Evolutionary conservation across 1,140 invertebrate species (phyloP).

Genomic region (Onthophagus taurus): DNA sequence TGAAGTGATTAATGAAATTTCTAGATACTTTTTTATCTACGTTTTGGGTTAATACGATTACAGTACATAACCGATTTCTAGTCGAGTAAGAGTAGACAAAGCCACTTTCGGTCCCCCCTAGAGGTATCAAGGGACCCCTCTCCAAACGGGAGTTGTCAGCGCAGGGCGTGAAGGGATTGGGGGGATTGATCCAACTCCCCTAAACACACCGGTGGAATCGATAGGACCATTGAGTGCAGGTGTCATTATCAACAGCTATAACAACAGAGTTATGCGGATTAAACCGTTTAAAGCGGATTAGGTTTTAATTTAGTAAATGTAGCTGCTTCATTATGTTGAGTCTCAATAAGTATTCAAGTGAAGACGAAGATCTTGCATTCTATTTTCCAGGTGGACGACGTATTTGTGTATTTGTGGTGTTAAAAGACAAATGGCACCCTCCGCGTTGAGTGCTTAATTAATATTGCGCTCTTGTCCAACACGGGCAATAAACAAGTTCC

Average conservation of each 20-base stretch:
- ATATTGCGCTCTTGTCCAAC: constrained; percentile 13
- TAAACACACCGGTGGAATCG: background rate
- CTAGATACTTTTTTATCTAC: too few species aligned
- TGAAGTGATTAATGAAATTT: too few species aligned
- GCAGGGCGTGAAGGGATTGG: background rate
- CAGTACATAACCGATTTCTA: constrained; percentile 20
- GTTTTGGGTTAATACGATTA: too few species aligned
- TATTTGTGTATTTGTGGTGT: background rate
- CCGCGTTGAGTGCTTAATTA: constrained; percentile 13
- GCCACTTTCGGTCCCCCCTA: constrained; percentile 13
- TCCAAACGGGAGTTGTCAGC: background rate
- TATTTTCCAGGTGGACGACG: constrained; percentile 12
- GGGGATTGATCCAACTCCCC: background rate
- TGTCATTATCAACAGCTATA: constrained; percentile 18
- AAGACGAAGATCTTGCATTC: too few species aligned
- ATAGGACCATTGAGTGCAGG: constrained; percentile 11
- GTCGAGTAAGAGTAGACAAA: constrained; percentile 19
- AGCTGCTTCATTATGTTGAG: constrained; percentile 1
- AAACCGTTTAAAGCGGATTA: constrained; percentile 5
- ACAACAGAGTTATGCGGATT: constrained; percentile 16
- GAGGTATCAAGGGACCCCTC: background rate
- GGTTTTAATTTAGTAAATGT: constrained; percentile 7
- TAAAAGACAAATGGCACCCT: constrained; percentile 12
- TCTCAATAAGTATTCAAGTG: too few species aligned
- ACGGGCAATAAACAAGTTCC: constrained; percentile 15